phyloP scores from a whole-genome alignment of 2,797 vertebrate species.

The Caiman crocodilus region DNA sequence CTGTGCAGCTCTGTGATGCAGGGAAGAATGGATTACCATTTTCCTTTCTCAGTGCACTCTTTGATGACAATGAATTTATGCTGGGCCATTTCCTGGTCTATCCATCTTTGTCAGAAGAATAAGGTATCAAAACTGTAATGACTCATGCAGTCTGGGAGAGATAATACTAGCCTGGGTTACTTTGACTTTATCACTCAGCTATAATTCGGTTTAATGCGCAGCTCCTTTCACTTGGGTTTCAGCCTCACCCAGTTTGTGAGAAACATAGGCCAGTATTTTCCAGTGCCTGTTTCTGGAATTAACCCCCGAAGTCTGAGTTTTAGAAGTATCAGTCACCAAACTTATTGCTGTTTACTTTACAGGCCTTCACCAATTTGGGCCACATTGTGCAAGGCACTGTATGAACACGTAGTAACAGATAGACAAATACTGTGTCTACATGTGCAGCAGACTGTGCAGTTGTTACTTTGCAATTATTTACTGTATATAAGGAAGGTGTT shows the following conservation, averaged over 20 bases:
- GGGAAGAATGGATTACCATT: slow-evolving; percentile 11
- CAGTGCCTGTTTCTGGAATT: slow-evolving; percentile 8
- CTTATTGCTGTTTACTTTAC: not conserved
- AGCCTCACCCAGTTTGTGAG: slow-evolving; percentile 24
- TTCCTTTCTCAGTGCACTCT: not conserved
- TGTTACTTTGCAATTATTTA: too few relatives aligned
- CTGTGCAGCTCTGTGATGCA: not conserved
- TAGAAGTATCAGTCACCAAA: not conserved
- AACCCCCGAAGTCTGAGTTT: not conserved
- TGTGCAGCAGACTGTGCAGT: too few relatives aligned
- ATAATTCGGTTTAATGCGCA: slow-evolving; percentile 46
- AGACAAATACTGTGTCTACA: too few relatives aligned
- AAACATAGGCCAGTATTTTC: slow-evolving; percentile 25
- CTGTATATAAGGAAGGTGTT: too few relatives aligned
- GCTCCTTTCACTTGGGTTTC: slow-evolving; percentile 20
- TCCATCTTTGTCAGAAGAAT: slow-evolving; percentile 37
- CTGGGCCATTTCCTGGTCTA: slow-evolving; percentile 23
- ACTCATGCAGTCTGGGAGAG: slow-evolving; percentile 42
- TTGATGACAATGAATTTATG: slow-evolving; percentile 25
- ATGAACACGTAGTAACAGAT: not conserved
- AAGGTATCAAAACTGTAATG: slow-evolving; percentile 60
- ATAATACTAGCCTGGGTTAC: slow-evolving; percentile 37
- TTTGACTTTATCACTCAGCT: slow-evolving; percentile 53
- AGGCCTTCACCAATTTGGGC: not conserved
- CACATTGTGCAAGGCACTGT: not conserved